Evolutionary conservation across 1,140 invertebrate genomes (phyloP).

Genomic region (Cydia strobilella): DNA sequence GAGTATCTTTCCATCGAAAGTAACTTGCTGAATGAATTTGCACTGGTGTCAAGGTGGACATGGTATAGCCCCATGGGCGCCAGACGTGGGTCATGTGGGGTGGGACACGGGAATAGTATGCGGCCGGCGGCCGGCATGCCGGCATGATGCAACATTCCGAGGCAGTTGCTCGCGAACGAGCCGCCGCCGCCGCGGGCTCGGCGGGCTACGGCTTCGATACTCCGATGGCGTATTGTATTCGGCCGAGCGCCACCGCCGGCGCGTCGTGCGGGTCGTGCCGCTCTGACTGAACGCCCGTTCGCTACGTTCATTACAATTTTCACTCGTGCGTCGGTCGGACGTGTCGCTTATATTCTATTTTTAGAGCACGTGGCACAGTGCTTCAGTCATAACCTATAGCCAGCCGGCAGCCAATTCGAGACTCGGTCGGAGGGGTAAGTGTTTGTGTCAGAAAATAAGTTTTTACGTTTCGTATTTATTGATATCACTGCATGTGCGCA

Average conservation of each 20-base stretch:
- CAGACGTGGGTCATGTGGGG: not conserved
- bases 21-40: not conserved
- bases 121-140: not conserved
- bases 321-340: constrained; percentile 49
- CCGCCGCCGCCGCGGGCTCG: constrained; percentile 3
- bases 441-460: constrained; percentile 24
- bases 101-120: not conserved
- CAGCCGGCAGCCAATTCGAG: constrained; percentile 33
- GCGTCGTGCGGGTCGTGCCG: constrained; percentile 41
- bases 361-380: constrained; percentile 62
- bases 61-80: constrained; percentile 14
- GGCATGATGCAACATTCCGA: constrained; percentile 25
- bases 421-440: constrained; percentile 31
- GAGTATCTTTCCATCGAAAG: not conserved
- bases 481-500: not conserved
- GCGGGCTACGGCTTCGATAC: not conserved
- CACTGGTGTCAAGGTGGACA: not conserved
- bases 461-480: not conserved
- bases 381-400: constrained; percentile 52
- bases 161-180: constrained; percentile 6
- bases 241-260: constrained; percentile 35
- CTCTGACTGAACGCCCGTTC: constrained; percentile 34
- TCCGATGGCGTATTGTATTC: not conserved
- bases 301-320: constrained; percentile 56
- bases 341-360: constrained; percentile 46